These are phyloP conservation scores for Chelmon rostratus DNA, from an alignment of 2,797 vertebrate genomes.

Conservation along the genomic window DNA sequence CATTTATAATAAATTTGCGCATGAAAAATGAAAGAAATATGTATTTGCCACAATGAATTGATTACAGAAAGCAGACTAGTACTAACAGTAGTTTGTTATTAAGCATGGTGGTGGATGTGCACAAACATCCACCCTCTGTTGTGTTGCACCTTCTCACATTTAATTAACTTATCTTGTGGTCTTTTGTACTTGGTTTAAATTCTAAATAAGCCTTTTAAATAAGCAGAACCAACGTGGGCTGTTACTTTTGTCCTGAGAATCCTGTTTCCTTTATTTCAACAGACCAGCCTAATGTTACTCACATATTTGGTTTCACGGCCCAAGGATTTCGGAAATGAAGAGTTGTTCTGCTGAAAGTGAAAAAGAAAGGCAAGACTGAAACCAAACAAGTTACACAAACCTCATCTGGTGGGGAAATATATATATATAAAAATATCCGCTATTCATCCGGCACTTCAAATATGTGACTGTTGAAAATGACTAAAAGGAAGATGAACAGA, in stretches of 20 bases:
- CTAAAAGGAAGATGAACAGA: constrained; percentile 13
- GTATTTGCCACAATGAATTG: neutral
- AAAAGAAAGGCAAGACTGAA: neutral
- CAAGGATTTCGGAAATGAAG: constrained; percentile 83
- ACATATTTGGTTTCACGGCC: constrained; percentile 98
- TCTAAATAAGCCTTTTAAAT: neutral
- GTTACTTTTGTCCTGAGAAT: neutral
- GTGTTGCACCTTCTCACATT: neutral
- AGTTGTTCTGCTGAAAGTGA: constrained; percentile 73
- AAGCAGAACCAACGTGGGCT: neutral
- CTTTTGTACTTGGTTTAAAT: neutral
- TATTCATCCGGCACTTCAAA: constrained; percentile 7
- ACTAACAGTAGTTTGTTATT: neutral
- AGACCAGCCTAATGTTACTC: constrained; percentile 74
- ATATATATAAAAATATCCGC: too few species aligned
- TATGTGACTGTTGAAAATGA: constrained; percentile 1
- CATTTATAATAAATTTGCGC: neutral
- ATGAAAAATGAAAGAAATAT: neutral
- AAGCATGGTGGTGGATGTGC: neutral
- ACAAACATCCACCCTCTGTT: neutral
- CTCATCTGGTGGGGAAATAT: neutral
- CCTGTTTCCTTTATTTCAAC: neutral
- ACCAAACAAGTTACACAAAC: neutral
- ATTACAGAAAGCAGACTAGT: neutral
- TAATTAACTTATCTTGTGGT: neutral